These are phyloP conservation scores for Drosophila meridiana DNA, from an alignment of 2,888 invertebrate species.

Conservation along the genomic window DNA sequence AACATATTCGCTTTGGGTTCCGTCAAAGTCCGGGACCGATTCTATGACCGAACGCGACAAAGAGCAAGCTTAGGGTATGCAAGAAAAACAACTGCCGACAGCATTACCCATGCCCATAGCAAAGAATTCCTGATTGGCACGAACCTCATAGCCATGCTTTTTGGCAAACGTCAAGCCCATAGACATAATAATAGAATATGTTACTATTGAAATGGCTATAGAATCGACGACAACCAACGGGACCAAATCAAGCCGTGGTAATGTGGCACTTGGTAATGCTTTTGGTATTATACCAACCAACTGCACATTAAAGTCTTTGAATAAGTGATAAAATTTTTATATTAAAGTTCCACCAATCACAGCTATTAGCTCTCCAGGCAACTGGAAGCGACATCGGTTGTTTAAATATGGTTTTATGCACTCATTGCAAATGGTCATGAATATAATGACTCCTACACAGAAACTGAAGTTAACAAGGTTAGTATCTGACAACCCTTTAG, in stretches of 20 bases:
- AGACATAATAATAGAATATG: too few species aligned
- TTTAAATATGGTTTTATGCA: conserved; percentile 87
- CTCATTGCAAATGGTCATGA: conserved; percentile 89
- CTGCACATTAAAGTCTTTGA: too few species aligned
- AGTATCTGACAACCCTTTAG: conserved; percentile 86
- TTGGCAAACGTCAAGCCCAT: conserved; percentile 85
- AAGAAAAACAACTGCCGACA: conserved; percentile 89
- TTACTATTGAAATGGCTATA: too few species aligned
- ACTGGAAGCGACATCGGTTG: conserved; percentile 88
- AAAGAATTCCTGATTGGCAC: conserved; percentile 90
- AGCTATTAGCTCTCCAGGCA: conserved; percentile 91
- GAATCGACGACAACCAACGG: too few species aligned
- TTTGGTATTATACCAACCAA: too few species aligned
- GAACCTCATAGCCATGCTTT: conserved; percentile 89
- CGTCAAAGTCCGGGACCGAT: too few species aligned
- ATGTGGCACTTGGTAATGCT: too few species aligned
- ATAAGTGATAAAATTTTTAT: too few species aligned
- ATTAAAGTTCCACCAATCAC: conserved; percentile 85
- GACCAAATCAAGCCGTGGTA: too few species aligned
- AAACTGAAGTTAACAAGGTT: conserved; percentile 88
- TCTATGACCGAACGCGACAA: conserved; percentile 87
- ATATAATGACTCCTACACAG: conserved; percentile 87
- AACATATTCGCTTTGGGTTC: too few species aligned
- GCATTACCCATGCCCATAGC: conserved; percentile 90
- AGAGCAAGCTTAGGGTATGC: conserved; percentile 89